Percentiles rank a stretch among this genome's conserved stretches.
Conservation (phyloP, 2,797 vertebrate species). For the Sebastes iracundus region DNA sequence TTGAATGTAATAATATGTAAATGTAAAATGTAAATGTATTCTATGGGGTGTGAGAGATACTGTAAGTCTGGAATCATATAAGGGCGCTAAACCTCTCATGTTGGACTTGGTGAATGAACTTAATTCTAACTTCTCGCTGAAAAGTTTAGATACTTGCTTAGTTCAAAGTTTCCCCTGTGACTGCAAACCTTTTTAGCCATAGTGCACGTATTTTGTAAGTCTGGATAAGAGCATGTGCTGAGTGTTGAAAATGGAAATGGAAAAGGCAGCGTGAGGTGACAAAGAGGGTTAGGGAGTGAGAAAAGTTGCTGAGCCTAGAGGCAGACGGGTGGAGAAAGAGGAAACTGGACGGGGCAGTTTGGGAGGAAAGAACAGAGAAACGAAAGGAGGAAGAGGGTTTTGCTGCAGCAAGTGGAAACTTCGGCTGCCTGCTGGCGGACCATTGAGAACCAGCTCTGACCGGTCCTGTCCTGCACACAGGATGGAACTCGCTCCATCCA, state of each 20-base stretch:
- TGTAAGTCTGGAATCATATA: not conserved
- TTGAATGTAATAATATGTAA: not conserved
- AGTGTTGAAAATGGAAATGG: slow-evolving; percentile 15
- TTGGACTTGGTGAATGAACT: not conserved
- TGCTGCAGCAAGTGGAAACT: slow-evolving; percentile 63
- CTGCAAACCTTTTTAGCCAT: not conserved
- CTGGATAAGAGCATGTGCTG: not conserved
- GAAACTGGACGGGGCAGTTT: slow-evolving; percentile 22
- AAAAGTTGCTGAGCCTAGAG: slow-evolving; percentile 33
- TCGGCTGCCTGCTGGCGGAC: slow-evolving; percentile 17
- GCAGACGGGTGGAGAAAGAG: not conserved
- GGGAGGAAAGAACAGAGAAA: slow-evolving; percentile 58
- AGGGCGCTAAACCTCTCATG: not conserved
- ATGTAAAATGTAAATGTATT: not conserved
- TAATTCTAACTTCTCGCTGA: not conserved
- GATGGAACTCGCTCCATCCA: slow-evolving; percentile 21
- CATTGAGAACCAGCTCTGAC: slow-evolving; percentile 68
- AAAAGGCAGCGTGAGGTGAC: not conserved
- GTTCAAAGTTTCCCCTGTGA: not conserved
- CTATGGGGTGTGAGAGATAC: not conserved
- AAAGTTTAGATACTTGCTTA: not conserved
- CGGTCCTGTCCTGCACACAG: slow-evolving; percentile 47
- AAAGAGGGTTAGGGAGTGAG: slow-evolving; percentile 17
- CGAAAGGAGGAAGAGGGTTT: slow-evolving; percentile 61
- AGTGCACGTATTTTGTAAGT: not conserved